phyloP scores from a whole-genome alignment of 2,797 vertebrate genomes.

The Hypotaenidia philippensis region DNA sequence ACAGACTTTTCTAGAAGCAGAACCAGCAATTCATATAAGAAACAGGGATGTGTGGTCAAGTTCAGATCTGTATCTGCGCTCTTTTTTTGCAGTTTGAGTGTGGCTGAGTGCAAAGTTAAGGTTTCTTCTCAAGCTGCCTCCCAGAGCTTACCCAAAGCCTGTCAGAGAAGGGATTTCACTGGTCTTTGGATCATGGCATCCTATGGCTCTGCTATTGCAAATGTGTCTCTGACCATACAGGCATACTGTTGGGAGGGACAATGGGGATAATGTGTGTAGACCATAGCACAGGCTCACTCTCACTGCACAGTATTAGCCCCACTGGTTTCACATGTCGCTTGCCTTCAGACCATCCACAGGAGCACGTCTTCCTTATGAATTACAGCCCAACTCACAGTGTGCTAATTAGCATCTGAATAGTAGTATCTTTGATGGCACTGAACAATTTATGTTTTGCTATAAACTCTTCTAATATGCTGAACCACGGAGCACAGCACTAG shows the following conservation, averaged over 20 bases:
- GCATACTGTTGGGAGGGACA: fast-evolving
- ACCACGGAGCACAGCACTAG: neutral
- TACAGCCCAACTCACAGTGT: neutral
- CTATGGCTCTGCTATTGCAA: neutral
- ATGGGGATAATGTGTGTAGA: neutral
- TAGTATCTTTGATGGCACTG: neutral
- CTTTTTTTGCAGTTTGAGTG: neutral
- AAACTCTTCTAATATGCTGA: neutral
- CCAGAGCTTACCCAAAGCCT: neutral
- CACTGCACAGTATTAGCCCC: neutral
- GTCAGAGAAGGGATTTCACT: neutral
- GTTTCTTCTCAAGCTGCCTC: neutral
- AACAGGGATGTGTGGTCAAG: neutral
- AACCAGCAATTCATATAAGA: neutral
- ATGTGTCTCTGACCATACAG: neutral
- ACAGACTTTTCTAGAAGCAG: neutral
- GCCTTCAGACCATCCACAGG: neutral
- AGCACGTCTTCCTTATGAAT: neutral
- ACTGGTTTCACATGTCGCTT: neutral
- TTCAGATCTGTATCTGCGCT: neutral
- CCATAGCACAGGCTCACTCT: neutral
- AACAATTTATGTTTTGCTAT: conserved; percentile 2
- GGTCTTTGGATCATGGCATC: neutral
- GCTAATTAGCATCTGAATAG: neutral
- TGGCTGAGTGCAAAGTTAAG: neutral